Evolutionary conservation across 1,140 invertebrate genomes (phyloP), one percentile per base, ranked within the genome.

Genomic region (Drosophila varians): DNA sequence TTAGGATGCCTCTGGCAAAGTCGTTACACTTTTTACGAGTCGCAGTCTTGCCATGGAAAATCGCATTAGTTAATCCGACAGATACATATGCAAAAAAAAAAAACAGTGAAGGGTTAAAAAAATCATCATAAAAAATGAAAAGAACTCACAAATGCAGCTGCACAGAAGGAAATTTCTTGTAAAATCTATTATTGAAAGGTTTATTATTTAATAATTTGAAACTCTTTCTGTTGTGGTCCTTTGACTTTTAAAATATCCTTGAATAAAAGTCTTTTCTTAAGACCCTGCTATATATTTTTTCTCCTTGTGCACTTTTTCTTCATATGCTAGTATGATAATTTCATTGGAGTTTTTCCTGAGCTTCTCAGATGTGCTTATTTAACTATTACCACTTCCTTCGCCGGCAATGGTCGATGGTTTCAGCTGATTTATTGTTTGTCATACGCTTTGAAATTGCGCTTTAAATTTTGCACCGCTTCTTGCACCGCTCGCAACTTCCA

Each of bases 51-150:
- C 68, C 75, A 73, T 62, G 65, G 77, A 77, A 84, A 84, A 84
- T 84, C 79, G 79, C 80, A 84, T 84, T 84, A 84, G 79, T 84
- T 84, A 84, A 84, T 84, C 79, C 79, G 79, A 79, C 79, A 86
- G 79, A 86, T 72, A 86, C 57, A 75, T 69, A 83, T 77, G 55
- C 69, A 49, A 62, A 60, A 72, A 51, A 16, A 57, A n/a, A 48
- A 46, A 49, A n/a, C n/a, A n/a, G n/a, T n/a, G n/a, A n/a, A 26
- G 25, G 2, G 5, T 26, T 7, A 16, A 46, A 49, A 19, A n/a
- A 28, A 4, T 2, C 21, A 21, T 42, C 16, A 8, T 14, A 31
- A 14, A 12, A 47, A 45, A 46, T n/a, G 45, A n/a, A 38, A 26
- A 51, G 25, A 55, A 34, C 21, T 46, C 14, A 6, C n/a, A 28